phyloP scores from a whole-genome alignment of 1,140 invertebrate species.

The Drosophila bifasciata region DNA sequence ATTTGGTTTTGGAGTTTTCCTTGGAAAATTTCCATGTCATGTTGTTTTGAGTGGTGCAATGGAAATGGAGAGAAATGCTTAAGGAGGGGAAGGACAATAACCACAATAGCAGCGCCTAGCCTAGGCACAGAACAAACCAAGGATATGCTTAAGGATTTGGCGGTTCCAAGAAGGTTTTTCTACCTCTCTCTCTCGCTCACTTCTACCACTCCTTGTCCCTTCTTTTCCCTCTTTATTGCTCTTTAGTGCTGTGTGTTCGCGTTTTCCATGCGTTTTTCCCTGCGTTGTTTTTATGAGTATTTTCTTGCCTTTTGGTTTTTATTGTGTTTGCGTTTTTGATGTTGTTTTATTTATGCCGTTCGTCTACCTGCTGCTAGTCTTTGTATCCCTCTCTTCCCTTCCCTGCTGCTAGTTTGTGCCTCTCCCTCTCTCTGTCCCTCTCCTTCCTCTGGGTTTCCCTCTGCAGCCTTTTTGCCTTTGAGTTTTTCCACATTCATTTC shows the following conservation, averaged over 20 bases:
- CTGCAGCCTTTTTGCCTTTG: slow-evolving; percentile 57
- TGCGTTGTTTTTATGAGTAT: slow-evolving; percentile 54
- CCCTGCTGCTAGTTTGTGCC: neutral
- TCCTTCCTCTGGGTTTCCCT: neutral
- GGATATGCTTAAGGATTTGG: slow-evolving; percentile 43
- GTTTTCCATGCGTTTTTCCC: slow-evolving; percentile 13
- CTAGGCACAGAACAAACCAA: neutral
- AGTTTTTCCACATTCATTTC: slow-evolving; percentile 73
- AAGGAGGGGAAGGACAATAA: slow-evolving; percentile 9
- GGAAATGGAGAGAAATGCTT: slow-evolving; percentile 31
- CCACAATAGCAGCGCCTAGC: too few species aligned
- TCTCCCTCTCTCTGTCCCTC: too few species aligned
- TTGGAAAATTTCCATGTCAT: slow-evolving; percentile 3
- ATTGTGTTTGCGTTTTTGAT: slow-evolving; percentile 42
- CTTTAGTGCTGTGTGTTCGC: slow-evolving; percentile 6
- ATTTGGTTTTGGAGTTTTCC: slow-evolving; percentile 47
- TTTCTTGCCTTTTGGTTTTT: slow-evolving; percentile 58
- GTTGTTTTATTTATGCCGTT: slow-evolving; percentile 66
- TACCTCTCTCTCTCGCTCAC: neutral
- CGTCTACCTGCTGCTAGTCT: slow-evolving; percentile 38
- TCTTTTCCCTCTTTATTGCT: too few species aligned
- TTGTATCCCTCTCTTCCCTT: neutral
- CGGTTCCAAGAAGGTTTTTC: slow-evolving; percentile 26
- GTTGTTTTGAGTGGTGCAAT: slow-evolving; percentile 31
- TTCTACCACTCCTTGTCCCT: neutral